phyloP scores from a whole-genome alignment of 2,888 invertebrate species.

The Clivina fossor region DNA sequence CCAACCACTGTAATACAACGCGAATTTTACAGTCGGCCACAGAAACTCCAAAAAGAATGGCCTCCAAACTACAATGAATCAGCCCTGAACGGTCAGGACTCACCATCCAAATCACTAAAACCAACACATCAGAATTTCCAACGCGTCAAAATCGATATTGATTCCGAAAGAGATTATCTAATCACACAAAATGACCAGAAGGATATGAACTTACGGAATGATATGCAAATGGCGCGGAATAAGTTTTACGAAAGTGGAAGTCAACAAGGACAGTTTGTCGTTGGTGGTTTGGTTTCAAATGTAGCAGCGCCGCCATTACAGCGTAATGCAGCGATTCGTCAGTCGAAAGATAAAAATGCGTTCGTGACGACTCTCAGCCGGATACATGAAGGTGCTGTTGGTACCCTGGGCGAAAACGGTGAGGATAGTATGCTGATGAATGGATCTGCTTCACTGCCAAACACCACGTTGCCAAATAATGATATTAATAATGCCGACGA shows the following conservation, averaged over 20 bases:
- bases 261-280: slow-evolving; percentile 24
- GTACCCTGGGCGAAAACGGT: slow-evolving; percentile 42
- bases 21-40: slow-evolving; percentile 79
- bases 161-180: slow-evolving; percentile 50
- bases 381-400: slow-evolving; percentile 62
- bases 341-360: slow-evolving; percentile 55
- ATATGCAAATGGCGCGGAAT: slow-evolving; percentile 33
- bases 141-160: slow-evolving; percentile 54
- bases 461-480: slow-evolving; percentile 49
- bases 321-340: slow-evolving; percentile 35
- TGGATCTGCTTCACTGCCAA: slow-evolving; percentile 53
- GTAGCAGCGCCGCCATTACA: slow-evolving; percentile 25
- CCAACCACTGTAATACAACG: slow-evolving; percentile 57
- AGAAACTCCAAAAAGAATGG: slow-evolving; percentile 65
- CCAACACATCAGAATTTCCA: slow-evolving; percentile 56
- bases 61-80: slow-evolving; percentile 44
- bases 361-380: slow-evolving; percentile 65
- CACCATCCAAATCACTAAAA: slow-evolving; percentile 52
- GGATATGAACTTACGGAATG: slow-evolving; percentile 24
- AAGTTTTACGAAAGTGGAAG: slow-evolving; percentile 30
- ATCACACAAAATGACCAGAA: slow-evolving; percentile 30
- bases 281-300: slow-evolving; percentile 27
- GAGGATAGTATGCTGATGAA: slow-evolving; percentile 54
- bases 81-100: slow-evolving; percentile 49
- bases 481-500: slow-evolving; percentile 49